Conservation (phyloP, 1,140 invertebrate genomes). For the Meloidogyne floridensis region DNA sequence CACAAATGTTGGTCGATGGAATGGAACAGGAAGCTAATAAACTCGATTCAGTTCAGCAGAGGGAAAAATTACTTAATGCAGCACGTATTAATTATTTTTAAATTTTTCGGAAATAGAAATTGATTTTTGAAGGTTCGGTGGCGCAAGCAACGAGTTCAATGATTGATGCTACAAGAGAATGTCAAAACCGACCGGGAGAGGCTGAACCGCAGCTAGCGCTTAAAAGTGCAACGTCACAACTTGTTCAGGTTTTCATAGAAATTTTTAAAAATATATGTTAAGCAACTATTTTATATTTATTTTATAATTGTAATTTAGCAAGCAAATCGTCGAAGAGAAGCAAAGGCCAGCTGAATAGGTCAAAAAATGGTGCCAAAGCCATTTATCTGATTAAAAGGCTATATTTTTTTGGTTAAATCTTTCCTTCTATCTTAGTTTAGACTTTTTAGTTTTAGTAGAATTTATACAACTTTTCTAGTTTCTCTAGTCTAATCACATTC, state of each 20-base stretch:
- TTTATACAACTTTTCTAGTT: not conserved
- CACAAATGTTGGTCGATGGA: conserved; percentile 74
- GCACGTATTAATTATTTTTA: conserved; percentile 73
- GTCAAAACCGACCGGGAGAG: conserved; percentile 82
- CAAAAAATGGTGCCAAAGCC: not conserved
- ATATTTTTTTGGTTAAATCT: not conserved
- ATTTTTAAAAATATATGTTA: not conserved
- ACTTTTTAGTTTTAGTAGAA: too few relatives aligned
- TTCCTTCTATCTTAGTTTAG: not conserved
- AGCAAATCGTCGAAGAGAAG: conserved; percentile 8
- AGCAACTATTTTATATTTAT: not conserved
- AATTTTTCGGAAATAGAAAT: conserved; percentile 70
- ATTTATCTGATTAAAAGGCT: not conserved
- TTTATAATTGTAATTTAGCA: conserved; percentile 15
- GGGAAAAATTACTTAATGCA: conserved; percentile 83
- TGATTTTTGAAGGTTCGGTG: conserved; percentile 69
- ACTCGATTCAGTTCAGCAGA: conserved; percentile 78
- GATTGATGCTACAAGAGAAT: conserved; percentile 90
- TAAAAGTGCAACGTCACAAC: conserved; percentile 83
- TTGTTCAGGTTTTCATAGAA: conserved; percentile 71
- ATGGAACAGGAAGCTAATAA: conserved; percentile 82
- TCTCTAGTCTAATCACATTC: too few relatives aligned
- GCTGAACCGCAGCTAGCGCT: conserved; percentile 80
- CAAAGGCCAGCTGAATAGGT: conserved; percentile 22
- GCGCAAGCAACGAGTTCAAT: conserved; percentile 89